Evolutionary conservation across 1,140 invertebrate genomes (phyloP), one percentile per base, ranked within the genome.

Genomic region (Brachionus asplanchnoidis): DNA sequence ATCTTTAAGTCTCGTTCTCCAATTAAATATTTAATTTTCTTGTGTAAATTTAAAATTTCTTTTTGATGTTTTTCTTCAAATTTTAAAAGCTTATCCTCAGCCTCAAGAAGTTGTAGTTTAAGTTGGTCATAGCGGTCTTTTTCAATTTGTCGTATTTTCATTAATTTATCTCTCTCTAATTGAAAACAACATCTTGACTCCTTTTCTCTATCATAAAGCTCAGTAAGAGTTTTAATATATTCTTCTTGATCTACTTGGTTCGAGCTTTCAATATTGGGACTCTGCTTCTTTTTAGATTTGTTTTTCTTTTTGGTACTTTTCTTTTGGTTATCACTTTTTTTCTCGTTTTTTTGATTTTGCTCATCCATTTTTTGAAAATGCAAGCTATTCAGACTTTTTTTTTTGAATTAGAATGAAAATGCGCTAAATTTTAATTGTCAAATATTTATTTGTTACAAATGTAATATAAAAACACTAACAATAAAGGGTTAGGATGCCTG

Each of bases 1-100:
- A 77, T 46, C 42, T 77, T 77, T 9, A 77, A 50, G 1, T 77
- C 73, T 26, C 73, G 6, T 23, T 77, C 73, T 23, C 42, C 73
- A 26, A 77, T 77, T 77, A 77, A 50, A 77, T 77, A 77, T 28
- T 77, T 77, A 11, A 77, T 77, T 77, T 77, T 77, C 14, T 77
- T 77, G 3, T 50, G 42, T 28, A 77, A 50, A n/a, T 53, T 46
- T 28, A 17, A 23, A 8, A 77, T 77, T 50, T 77, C 73, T 26
- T 26, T 46, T 26, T 46, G 17, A 77, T 77, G 44, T 12, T 1
- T 5, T 36, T 77, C 73, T 28, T 77, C 73, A 28, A 8, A 77
- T 77, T 77, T 46, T 20, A 28, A 28, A 7, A 77, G 46, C 28
- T 77, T 77, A 11, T 50, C 73, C 26, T 77, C 44, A 5, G 73